phyloP scores from a whole-genome alignment of 2,113 vertebrate genomes.

The Barnardius zonarius region DNA sequence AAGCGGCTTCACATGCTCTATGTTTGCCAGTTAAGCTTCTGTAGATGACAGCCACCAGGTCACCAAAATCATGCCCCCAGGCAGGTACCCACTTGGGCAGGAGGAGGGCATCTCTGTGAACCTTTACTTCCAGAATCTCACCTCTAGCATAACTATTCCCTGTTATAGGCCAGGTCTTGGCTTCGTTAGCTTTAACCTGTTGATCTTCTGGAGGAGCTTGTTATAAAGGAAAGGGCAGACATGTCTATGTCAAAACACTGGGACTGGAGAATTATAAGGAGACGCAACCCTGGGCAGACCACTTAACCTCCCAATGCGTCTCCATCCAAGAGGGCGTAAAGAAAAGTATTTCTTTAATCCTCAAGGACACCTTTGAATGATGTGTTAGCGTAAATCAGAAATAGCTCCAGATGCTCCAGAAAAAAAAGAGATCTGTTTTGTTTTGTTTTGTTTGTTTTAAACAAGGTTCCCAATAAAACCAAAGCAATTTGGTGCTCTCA shows the following conservation, averaged over 20 bases:
- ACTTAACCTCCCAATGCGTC: neutral
- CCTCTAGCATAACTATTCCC: neutral
- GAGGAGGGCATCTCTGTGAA: neutral
- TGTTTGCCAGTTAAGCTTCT: accelerated
- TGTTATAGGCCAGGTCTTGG: accelerated
- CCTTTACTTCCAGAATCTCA: neutral
- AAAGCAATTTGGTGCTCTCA: neutral
- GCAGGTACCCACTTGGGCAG: neutral
- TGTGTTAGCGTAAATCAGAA: neutral
- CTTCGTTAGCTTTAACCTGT: neutral
- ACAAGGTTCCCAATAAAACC: neutral
- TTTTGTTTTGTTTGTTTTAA: neutral
- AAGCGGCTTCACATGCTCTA: accelerated
- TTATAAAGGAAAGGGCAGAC: neutral
- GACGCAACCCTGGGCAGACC: neutral
- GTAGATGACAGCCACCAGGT: accelerated
- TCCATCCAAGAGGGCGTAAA: neutral
- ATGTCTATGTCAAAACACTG: neutral
- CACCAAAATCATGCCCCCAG: neutral
- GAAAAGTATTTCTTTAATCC: neutral
- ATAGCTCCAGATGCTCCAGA: accelerated
- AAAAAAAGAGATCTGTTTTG: neutral
- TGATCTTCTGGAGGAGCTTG: neutral
- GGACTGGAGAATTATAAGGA: neutral
- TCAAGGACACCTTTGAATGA: accelerated